Evolutionary conservation across 2,888 invertebrate species (phyloP).

Genomic region (Drymonia ruficornis): DNA sequence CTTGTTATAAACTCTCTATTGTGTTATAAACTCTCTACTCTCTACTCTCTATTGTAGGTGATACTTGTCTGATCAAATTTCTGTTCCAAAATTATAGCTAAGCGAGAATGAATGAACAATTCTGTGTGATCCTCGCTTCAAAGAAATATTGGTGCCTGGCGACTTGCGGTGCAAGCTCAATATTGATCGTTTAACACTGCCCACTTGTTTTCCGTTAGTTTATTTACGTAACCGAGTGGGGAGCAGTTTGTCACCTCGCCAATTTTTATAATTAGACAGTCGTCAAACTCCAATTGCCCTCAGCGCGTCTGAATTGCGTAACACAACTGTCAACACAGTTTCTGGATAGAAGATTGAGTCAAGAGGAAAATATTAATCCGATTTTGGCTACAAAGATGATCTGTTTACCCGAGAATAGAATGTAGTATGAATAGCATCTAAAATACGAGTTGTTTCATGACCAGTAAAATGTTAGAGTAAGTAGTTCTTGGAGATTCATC

Average conservation of each 20-base stretch:
- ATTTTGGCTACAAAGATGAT: too few species aligned
- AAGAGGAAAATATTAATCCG: too few species aligned
- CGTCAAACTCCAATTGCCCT: conserved; percentile 61
- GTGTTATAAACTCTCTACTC: too few species aligned
- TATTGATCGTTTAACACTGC: conserved; percentile 47
- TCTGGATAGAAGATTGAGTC: conserved; percentile 4
- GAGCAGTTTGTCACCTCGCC: conserved; percentile 66
- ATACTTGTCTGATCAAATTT: neutral
- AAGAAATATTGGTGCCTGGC: too few species aligned
- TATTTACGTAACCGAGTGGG: conserved; percentile 59
- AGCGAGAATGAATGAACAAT: neutral
- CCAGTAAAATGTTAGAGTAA: neutral
- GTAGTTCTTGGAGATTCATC: neutral
- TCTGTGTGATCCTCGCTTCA: too few species aligned
- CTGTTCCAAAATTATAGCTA: neutral
- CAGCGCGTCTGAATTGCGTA: conserved; percentile 47
- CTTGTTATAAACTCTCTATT: too few species aligned
- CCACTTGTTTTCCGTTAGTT: conserved; percentile 54
- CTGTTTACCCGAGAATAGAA: too few species aligned
- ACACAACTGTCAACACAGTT: conserved; percentile 21
- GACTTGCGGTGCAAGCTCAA: conserved; percentile 9
- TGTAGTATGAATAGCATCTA: neutral
- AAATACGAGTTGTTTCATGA: neutral
- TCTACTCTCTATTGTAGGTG: too few species aligned
- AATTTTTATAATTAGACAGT: conserved; percentile 73